Evolutionary conservation across 2,888 invertebrate genomes (phyloP), one percentile per base, ranked within the genome.

Genomic region (Tetranychus piercei): DNA sequence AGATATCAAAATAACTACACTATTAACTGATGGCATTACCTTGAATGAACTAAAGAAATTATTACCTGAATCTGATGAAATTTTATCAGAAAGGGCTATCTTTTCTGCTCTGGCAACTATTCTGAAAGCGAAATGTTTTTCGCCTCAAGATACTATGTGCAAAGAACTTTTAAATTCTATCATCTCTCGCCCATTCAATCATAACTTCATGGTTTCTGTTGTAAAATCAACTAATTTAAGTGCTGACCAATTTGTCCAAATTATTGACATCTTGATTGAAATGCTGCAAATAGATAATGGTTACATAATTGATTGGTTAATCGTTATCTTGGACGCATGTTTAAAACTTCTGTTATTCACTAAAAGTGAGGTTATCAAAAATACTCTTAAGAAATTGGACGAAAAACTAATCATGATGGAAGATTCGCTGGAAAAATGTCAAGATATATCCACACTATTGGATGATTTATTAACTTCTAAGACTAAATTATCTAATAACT

Each of bases 101-200:
- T 69, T 69, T 20, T 23, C 20, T 1, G 69, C 69, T 69, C 22
- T 69, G 6, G 34, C 20, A 69, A 23, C 34, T 23, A 69, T 69
- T 69, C 34, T 69, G 4, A 69, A 20, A 22, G 18, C 69, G 11
- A 20, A 69, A 11, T 20, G 34, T 69, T 23, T 20, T 22, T 20
- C 20, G 11, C 20, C 69, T 20, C 6, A 20, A 11, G 69, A 69
- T 23, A 11, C n/a, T 9, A 20, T 11, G 69, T 23, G 20, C 20
- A 69, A 23, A 22, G 20, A 69, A 18, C 18, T 23, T 20, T 69
- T 69, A 23, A 22, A 69, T 23, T 11, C 11, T 6, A 69, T 69
- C 20, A 20, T 69, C 20, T 69, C 69, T 20, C 69, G 69, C 11
- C 69, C 69, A 20, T 69, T 69, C 8, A 69, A 69, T 69, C 69